phyloP scores from a whole-genome alignment of 1,140 invertebrate genomes.

The Euura saliciscinereae region DNA sequence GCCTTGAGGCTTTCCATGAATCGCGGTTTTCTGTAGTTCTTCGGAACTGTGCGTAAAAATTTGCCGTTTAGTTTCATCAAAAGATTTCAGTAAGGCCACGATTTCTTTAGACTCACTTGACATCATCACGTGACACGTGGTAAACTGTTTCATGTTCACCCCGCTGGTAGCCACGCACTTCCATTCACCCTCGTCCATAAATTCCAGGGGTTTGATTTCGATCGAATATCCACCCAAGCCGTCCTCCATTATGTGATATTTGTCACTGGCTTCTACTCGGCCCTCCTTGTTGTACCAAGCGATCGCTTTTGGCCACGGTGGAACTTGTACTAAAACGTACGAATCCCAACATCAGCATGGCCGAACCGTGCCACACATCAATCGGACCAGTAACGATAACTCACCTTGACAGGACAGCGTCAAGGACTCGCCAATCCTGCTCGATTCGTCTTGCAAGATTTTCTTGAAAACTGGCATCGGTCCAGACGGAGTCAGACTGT shows the following conservation, averaged over 20 bases:
- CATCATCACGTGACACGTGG: slow-evolving; percentile 74
- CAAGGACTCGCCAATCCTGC: slow-evolving; percentile 77
- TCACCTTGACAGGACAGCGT: slow-evolving; percentile 74
- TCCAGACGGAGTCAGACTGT: slow-evolving; percentile 60
- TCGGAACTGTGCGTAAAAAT: slow-evolving; percentile 71
- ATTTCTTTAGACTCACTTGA: slow-evolving; percentile 63
- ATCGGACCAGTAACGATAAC: neutral
- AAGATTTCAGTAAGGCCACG: no score
- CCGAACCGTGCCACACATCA: slow-evolving; percentile 1
- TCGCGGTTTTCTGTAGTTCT: slow-evolving; percentile 85
- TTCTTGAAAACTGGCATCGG: slow-evolving; percentile 77
- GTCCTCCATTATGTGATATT: slow-evolving; percentile 78
- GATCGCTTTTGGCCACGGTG: slow-evolving; percentile 80
- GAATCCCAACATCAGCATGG: neutral
- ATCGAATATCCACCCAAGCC: slow-evolving; percentile 80
- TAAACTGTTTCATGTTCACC: slow-evolving; percentile 74
- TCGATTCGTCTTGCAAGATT: slow-evolving; percentile 72
- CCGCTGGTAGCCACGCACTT: slow-evolving; percentile 80
- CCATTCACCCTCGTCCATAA: slow-evolving; percentile 85
- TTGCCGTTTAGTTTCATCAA: neutral
- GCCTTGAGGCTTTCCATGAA: slow-evolving; percentile 90
- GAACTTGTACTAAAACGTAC: slow-evolving; percentile 69
- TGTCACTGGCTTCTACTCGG: slow-evolving; percentile 68
- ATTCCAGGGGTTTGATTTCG: slow-evolving; percentile 75
- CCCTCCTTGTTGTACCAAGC: slow-evolving; percentile 86